phyloP scores from a whole-genome alignment of 2,888 invertebrate genomes.

The Allolobophora icterica region DNA sequence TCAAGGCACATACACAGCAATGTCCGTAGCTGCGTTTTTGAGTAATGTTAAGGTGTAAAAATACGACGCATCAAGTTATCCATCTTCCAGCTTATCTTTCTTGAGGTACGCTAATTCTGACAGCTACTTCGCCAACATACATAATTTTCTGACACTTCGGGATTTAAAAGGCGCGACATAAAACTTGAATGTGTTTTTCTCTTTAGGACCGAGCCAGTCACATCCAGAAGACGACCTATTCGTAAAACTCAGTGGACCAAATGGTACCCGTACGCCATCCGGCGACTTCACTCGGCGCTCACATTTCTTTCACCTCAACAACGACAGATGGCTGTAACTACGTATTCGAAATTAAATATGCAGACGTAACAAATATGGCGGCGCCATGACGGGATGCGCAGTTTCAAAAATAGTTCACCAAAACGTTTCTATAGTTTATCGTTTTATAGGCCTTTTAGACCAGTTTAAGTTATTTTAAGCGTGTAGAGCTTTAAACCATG shows the following conservation, averaged over 20 bases:
- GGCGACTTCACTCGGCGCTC: conserved; percentile 10
- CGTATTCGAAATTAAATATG: conserved; percentile 12
- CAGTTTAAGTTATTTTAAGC: conserved; percentile 11
- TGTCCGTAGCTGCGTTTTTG: too few species aligned
- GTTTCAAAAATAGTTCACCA: background rate
- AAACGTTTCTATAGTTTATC: conserved; percentile 7
- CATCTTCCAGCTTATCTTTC: too few species aligned
- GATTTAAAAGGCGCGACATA: background rate
- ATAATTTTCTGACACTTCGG: too few species aligned
- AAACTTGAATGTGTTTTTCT: background rate
- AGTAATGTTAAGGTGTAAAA: too few species aligned
- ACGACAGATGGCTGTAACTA: background rate
- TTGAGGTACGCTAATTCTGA: too few species aligned
- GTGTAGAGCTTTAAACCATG: conserved; percentile 17
- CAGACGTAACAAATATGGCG: conserved; percentile 6
- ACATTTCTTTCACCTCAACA: conserved; percentile 14
- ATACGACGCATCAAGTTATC: too few species aligned
- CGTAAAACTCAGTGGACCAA: conserved; percentile 30
- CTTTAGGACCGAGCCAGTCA: conserved; percentile 67
- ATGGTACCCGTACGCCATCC: background rate
- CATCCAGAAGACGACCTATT: conserved; percentile 67
- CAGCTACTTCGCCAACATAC: too few species aligned
- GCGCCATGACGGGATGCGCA: conserved; percentile 3
- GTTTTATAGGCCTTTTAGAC: conserved; percentile 17
- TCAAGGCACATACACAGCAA: too few species aligned